Base-by-base conservation (phyloP, 2,888 invertebrate genomes). In the Ceraclea dissimilis region DNA sequence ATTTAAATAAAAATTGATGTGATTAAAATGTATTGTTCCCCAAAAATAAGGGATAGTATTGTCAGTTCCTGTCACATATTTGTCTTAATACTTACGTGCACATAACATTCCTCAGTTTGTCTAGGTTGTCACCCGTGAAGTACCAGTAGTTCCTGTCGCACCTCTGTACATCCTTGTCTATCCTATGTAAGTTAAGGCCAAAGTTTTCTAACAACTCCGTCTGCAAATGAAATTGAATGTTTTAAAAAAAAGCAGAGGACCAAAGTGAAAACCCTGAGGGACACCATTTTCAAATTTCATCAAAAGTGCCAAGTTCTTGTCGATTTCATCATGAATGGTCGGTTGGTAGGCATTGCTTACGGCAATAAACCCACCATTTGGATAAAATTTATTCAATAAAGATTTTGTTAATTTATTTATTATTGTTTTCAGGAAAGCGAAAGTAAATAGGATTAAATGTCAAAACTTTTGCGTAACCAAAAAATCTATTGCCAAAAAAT, bases 41-140 rank as follows among this genome's bases (percentile, higher is more conserved):
- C n/a, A n/a, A n/a, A n/a, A n/a, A n/a, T n/a, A n/a, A n/a, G n/a
- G n/a, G n/a, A n/a, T n/a, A n/a, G n/a, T n/a, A n/a, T n/a, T n/a
- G n/a, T n/a, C n/a, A n/a, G n/a, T n/a, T n/a, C n/a, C n/a, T n/a
- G n/a, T n/a, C n/a, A n/a, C n/a, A n/a, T n/a, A n/a, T n/a, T n/a
- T n/a, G n/a, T n/a, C n/a, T n/a, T n/a, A n/a, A n/a, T n/a, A n/a
- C 87, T 82, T 74, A 93, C 89, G 93, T 93, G 86, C 94, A 94
- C 88, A 97, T 95, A 54, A 97, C 87, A 73, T 95, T 94, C 55
- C 94, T 79, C 22, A 96, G 75, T 70, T 95, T 95, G 66, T 95
- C 93, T 63, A 96, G 77, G 72, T 96, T 96, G 60, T 88, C 86
- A 47, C 84, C 83, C 0, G 86, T 89, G 71, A 96, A 97, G 74